Base-by-base conservation (phyloP, 2,888 invertebrate genomes). In the Meiosimyza decipiens region DNA sequence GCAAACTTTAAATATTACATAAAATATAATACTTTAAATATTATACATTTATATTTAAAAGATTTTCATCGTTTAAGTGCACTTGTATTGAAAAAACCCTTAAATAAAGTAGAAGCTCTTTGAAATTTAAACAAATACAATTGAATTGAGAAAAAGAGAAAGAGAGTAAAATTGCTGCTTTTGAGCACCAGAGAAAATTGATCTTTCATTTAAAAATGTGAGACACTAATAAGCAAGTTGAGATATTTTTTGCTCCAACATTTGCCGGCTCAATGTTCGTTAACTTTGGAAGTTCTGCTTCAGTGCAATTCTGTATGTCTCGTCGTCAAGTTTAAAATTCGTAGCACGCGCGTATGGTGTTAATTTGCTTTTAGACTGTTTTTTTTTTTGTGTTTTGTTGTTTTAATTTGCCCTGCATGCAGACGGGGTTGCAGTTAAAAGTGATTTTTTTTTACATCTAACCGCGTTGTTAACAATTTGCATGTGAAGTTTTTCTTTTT, bases 251-350 rank as follows among this genome's bases (percentile, higher is more conserved):
- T 60, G 28, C 22, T 16, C 64, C 22, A 50, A 50, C 64, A 64
- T 28, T 15, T 22, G 22, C 22, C 57, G 28, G 57, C 64, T 40
- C 9, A 40, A 40, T 40, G 40, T 40, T 11, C 57, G 55, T 28
- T 13, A 55, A 22, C 55, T 18, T 55, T 28, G 50, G 64, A 55
- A 52, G 74, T 76, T 76, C 70, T 63, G 75, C 73, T 75, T 75
- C 75, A 79, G 79, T 78, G 76, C 77, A 76, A 73, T 75, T 78
- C 69, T 76, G 74, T 74, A 67, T 76, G 75, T 76, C 74, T 72
- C 3, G 72, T 47, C 62, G 77, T 69, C 18, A 76, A 73, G 78
- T 77, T 66, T 60, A 18, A 51, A 63, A 50, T 51, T 71, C 49
- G 22, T 49, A 7, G 47, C 60, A 49, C 12, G 28, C 47, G 72